phyloP scores from a whole-genome alignment of 2,113 vertebrate genomes.

The Muntiacus muntjak region DNA sequence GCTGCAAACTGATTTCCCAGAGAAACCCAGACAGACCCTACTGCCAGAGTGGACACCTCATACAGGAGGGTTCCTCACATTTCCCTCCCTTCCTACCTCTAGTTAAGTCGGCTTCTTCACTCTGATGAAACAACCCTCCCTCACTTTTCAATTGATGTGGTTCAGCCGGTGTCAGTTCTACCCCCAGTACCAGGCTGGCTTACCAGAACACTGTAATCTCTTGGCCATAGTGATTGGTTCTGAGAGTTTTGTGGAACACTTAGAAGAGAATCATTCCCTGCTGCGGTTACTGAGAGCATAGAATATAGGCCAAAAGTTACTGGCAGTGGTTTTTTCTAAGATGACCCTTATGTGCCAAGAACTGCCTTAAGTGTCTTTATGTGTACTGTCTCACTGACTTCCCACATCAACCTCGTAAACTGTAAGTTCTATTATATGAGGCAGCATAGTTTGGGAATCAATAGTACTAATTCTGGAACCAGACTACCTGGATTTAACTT shows the following conservation, averaged over 20 bases:
- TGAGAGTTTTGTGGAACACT: not conserved
- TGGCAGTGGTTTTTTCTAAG: not conserved
- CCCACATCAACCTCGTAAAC: not conserved
- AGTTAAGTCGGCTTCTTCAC: not conserved
- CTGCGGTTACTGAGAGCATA: not conserved
- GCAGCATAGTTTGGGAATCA: not conserved
- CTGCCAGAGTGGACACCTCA: fast-evolving
- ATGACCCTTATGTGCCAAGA: not conserved
- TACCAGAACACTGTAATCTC: not conserved
- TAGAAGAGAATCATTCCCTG: not conserved
- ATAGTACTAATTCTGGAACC: not conserved
- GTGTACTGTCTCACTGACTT: not conserved
- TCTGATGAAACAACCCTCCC: not conserved
- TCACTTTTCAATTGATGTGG: not conserved
- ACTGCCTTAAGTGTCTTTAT: not conserved
- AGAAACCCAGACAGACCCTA: not conserved
- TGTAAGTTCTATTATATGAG: not conserved
- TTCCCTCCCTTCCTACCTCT: not conserved
- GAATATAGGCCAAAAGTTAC: not conserved
- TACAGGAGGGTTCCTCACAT: fast-evolving
- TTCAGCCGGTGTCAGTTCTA: not conserved
- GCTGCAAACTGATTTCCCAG: not conserved
- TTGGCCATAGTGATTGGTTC: not conserved
- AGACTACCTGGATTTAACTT: not conserved
- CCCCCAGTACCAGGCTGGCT: not conserved